Conservation (phyloP, 2,888 invertebrate species). For the Dolichopus griseipennis region DNA sequence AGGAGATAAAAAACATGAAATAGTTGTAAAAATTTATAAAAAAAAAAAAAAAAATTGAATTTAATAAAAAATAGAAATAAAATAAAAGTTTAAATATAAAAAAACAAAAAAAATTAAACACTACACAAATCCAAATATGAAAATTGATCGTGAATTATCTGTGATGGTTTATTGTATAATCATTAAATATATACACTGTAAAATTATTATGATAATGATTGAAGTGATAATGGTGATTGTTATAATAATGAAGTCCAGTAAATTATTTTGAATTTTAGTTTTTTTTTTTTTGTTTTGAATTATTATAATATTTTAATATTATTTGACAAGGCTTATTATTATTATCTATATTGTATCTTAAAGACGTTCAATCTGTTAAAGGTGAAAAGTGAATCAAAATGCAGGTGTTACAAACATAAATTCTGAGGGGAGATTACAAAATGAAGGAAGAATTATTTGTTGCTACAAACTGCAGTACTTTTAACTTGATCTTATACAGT, state of each 20-base stretch:
- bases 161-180: not conserved
- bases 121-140: conserved; percentile 1
- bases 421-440: too few relatives aligned
- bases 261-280: not conserved
- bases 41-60: not conserved
- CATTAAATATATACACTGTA: not conserved
- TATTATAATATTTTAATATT: not conserved
- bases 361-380: too few relatives aligned
- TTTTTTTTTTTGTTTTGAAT: too few relatives aligned
- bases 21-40: not conserved
- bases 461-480: too few relatives aligned
- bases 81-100: not conserved
- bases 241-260: not conserved
- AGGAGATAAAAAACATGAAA: not conserved
- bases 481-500: too few relatives aligned
- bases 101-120: not conserved
- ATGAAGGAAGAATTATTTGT: too few relatives aligned
- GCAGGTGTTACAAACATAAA: too few relatives aligned
- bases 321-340: conserved; percentile 1
- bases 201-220: not conserved
- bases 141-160: conserved; percentile 3
- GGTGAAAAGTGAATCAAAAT: too few relatives aligned
- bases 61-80: not conserved
- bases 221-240: too few relatives aligned
- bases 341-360: not conserved